A percentile compares a stretch with the other conserved stretches of the same genome.
phyloP scores from a whole-genome alignment of 2,888 invertebrate genomes.

The Pterostichus niger region DNA sequence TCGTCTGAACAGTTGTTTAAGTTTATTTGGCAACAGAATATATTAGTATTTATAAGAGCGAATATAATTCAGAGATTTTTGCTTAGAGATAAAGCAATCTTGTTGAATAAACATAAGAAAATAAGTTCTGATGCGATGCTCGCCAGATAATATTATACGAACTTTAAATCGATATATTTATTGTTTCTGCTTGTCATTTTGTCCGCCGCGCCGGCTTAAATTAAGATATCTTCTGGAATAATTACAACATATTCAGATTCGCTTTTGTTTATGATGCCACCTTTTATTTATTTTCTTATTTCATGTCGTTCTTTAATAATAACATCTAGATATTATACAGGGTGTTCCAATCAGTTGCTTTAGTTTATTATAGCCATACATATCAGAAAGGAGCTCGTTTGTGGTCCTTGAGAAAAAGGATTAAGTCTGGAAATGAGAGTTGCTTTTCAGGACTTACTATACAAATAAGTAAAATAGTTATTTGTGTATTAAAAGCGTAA shows the following conservation, averaged over 20 bases:
- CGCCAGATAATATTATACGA: constrained; percentile 40
- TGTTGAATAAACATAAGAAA: constrained; percentile 52
- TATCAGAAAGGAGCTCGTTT: too few species aligned
- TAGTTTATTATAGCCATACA: too few species aligned
- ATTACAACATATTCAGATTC: constrained; percentile 41
- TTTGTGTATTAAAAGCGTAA: too few species aligned
- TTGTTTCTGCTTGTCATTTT: constrained; percentile 61
- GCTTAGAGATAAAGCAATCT: constrained; percentile 34
- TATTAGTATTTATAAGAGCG: constrained; percentile 15
- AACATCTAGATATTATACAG: too few species aligned
- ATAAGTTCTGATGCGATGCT: constrained; percentile 10
- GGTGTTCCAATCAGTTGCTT: too few species aligned
- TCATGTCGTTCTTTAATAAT: too few species aligned
- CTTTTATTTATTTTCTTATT: neutral
- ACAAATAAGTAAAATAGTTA: too few species aligned
- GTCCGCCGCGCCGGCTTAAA: constrained; percentile 57
- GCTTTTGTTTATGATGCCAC: constrained; percentile 28
- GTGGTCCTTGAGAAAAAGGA: too few species aligned
- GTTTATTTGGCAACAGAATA: too few species aligned
- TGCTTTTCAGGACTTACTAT: too few species aligned
- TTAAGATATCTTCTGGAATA: constrained; percentile 56
- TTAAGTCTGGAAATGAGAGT: too few species aligned
- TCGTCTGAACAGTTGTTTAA: too few species aligned
- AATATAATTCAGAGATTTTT: constrained; percentile 52
- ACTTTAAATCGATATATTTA: constrained; percentile 65